These are phyloP conservation scores for Urocynchramus pylzowi DNA, from an alignment of 2,113 vertebrate species.

Conservation along the genomic window DNA sequence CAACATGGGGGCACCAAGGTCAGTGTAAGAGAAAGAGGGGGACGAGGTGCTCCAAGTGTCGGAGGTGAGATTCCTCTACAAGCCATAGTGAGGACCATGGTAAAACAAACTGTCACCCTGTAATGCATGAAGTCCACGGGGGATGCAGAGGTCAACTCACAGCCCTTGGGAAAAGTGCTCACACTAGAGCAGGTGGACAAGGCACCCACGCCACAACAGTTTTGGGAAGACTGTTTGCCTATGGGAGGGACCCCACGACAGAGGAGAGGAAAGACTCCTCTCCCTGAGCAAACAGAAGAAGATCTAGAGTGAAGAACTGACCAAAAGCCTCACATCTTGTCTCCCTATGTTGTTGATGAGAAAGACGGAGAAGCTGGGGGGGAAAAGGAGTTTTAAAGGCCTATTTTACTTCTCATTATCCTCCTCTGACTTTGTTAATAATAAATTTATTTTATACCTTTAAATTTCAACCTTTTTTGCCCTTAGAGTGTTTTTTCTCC, in stretches of 20 bases:
- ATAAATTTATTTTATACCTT: neutral
- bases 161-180: neutral
- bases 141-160: neutral
- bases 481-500: neutral
- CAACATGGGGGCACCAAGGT: neutral
- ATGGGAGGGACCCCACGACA: neutral
- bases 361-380: neutral
- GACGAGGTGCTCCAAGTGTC: accelerated
- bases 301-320: neutral
- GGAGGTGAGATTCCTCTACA: neutral
- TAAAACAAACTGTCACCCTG: neutral
- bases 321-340: neutral
- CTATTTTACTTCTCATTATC: neutral
- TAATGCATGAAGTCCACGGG: neutral
- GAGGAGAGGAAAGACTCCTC: neutral
- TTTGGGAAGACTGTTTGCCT: neutral
- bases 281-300: neutral
- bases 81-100: neutral
- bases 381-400: neutral
- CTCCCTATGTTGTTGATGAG: neutral
- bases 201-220: neutral
- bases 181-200: accelerated
- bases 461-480: neutral
- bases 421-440: neutral
- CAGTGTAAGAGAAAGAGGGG: neutral